Evolutionary conservation across 2,113 vertebrate species (phyloP).

Genomic region (Neofelis nebulosa): DNA sequence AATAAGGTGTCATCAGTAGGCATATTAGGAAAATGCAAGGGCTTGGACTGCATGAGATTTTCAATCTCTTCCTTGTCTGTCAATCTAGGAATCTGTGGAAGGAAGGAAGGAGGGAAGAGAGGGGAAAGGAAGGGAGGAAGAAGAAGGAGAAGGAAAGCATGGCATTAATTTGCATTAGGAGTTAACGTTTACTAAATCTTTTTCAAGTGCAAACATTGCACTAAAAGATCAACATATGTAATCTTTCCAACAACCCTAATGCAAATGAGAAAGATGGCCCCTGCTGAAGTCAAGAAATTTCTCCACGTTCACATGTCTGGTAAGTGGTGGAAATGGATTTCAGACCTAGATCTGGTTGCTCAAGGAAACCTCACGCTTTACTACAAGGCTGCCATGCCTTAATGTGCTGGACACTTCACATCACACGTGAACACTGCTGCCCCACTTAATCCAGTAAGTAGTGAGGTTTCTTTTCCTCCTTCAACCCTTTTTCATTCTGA

Average conservation of each 20-base stretch:
- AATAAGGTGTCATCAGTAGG: neutral
- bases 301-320: neutral
- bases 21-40: neutral
- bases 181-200: neutral
- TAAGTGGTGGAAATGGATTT: neutral
- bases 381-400: neutral
- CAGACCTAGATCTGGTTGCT: neutral
- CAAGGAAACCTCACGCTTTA: neutral
- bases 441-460: no score
- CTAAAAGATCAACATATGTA: neutral
- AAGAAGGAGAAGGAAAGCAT: neutral
- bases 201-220: neutral
- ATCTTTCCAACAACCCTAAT: neutral
- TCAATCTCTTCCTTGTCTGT: neutral
- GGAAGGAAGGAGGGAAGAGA: neutral
- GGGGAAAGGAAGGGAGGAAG: fast-evolving
- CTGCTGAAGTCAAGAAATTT: neutral
- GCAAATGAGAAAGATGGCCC: neutral
- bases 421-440: fast-evolving
- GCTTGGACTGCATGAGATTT: neutral
- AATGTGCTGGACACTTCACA: fast-evolving
- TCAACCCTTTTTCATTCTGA: neutral
- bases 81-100: neutral
- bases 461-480: neutral
- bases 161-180: neutral